These are phyloP conservation scores for Cinclus mexicanus DNA, from an alignment of 2,113 vertebrate species.

Conservation along the genomic window DNA sequence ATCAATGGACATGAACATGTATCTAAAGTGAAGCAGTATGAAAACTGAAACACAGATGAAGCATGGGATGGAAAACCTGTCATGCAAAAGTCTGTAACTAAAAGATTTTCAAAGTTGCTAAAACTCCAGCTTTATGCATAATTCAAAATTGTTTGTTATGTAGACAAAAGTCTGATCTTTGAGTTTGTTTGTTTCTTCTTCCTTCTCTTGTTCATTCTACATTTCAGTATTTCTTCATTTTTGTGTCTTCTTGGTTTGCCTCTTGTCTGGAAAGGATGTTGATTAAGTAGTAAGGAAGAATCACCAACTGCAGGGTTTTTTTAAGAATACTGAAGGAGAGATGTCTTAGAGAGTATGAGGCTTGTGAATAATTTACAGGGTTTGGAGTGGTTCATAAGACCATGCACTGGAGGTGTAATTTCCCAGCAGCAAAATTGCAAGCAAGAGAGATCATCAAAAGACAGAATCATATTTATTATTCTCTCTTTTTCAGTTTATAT, in stretches of 20 bases:
- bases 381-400: neutral
- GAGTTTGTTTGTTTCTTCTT: neutral
- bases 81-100: neutral
- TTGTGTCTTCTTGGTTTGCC: neutral
- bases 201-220: neutral
- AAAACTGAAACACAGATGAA: neutral
- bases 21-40: neutral
- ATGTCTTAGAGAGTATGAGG: neutral
- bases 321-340: neutral
- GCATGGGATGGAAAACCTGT: neutral
- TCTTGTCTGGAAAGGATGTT: neutral
- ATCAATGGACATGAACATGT: neutral
- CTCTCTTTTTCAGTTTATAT: neutral
- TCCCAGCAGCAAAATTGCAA: constrained; percentile 8
- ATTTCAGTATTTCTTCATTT: neutral
- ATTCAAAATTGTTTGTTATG: neutral
- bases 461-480: constrained; percentile 18
- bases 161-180: neutral
- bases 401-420: neutral
- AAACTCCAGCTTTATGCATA: neutral
- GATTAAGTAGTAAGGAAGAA: neutral
- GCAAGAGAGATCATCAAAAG: neutral
- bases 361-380: constrained; percentile 38
- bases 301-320: neutral
- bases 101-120: neutral